Conservation (phyloP, 2,888 invertebrate species). For the Penaeus monodon region DNA sequence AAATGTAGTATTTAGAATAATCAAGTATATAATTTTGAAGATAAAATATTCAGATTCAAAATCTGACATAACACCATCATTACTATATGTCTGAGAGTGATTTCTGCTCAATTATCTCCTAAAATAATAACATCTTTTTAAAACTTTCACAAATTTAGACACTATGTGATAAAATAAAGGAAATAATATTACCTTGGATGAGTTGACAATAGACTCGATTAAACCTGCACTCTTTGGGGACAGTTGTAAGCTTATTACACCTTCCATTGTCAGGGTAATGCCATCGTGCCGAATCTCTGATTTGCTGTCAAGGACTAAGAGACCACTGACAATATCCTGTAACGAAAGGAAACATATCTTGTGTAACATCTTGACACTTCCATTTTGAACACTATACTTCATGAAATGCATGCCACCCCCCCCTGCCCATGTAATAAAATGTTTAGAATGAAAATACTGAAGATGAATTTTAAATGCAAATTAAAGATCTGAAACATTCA, state of each 20-base stretch:
- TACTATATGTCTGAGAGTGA: no score
- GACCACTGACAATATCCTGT: slow-evolving; percentile 47
- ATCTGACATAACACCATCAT: no score
- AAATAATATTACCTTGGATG: slow-evolving; percentile 45
- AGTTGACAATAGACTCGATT: slow-evolving; percentile 58
- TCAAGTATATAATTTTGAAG: no score
- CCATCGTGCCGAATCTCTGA: slow-evolving; percentile 80
- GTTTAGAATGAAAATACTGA: no score
- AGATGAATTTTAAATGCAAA: no score
- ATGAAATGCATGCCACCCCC: neutral
- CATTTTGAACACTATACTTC: neutral
- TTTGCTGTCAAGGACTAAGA: slow-evolving; percentile 46
- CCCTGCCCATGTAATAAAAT: no score
- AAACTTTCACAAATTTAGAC: neutral
- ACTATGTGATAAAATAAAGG: slow-evolving; percentile 10
- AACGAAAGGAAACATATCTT: neutral
- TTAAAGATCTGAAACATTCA: no score
- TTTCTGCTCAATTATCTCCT: no score
- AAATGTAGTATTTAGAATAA: no score
- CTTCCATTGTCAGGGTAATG: slow-evolving; percentile 86
- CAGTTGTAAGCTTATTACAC: slow-evolving; percentile 69
- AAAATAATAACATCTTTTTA: no score
- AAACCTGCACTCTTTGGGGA: slow-evolving; percentile 60
- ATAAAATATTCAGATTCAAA: no score
- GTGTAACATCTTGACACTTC: neutral